phyloP scores from a whole-genome alignment of 2,888 invertebrate genomes.

The Synanthedon andrenaeformis region DNA sequence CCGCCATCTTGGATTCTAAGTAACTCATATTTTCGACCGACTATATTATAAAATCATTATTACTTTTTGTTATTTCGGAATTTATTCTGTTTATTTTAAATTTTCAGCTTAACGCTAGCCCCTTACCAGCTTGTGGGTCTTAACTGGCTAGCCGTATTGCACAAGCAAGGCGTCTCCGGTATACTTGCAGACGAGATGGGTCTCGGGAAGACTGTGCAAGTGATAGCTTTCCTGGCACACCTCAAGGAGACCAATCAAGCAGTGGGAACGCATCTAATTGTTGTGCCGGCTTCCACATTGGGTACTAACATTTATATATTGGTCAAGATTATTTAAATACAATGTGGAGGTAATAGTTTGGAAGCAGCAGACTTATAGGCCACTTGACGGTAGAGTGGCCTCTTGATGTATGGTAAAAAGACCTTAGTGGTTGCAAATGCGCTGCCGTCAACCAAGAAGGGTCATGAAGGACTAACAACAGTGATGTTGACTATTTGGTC shows the following conservation, averaged over 20 bases:
- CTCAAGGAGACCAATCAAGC: constrained; percentile 82
- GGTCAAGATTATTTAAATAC: no score
- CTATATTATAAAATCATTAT: background rate
- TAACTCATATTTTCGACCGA: constrained; percentile 23
- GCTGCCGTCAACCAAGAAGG: no score
- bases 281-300: constrained; percentile 96
- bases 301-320: constrained; percentile 51
- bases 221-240: constrained; percentile 92
- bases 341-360: no score
- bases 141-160: constrained; percentile 93
- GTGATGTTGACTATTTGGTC: no score
- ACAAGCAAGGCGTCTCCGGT: constrained; percentile 90
- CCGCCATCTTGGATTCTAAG: constrained; percentile 74
- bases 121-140: constrained; percentile 90
- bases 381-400: background rate
- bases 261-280: constrained; percentile 87
- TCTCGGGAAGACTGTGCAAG: constrained; percentile 92
- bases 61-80: no score
- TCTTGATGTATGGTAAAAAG: no score
- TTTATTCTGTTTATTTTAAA: background rate
- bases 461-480: no score
- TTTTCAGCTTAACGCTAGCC: constrained; percentile 77
- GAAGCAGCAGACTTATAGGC: no score
- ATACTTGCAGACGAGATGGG: constrained; percentile 99
- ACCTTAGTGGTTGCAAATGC: no score